Conservation (phyloP, 2,888 invertebrate genomes). For the Zygothrica quintamaculata region DNA sequence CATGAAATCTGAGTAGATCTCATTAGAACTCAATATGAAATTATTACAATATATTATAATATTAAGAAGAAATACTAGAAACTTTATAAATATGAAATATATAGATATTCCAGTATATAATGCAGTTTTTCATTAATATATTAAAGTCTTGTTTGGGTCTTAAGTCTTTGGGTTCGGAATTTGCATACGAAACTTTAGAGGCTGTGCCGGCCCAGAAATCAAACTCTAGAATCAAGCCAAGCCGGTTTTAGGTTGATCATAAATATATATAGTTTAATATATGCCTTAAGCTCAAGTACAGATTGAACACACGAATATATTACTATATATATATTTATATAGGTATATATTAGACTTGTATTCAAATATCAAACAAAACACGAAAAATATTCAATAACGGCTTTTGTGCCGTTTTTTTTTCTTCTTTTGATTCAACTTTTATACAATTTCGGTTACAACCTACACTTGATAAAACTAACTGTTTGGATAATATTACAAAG, state of each 20-base stretch:
- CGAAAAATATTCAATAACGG: slow-evolving; percentile 60
- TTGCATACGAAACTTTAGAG: slow-evolving; percentile 39
- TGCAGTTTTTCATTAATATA: no score
- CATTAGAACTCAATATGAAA: no score
- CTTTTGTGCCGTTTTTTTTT: slow-evolving; percentile 33
- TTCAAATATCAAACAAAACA: slow-evolving; percentile 48
- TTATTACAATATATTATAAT: no score
- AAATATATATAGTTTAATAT: background rate
- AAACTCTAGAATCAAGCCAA: slow-evolving; percentile 59
- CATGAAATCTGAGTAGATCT: no score
- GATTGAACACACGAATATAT: slow-evolving; percentile 23
- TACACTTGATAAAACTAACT: slow-evolving; percentile 63
- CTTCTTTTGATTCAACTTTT: background rate
- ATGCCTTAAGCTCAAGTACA: slow-evolving; percentile 45
- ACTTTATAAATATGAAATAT: no score
- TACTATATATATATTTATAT: background rate
- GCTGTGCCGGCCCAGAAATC: slow-evolving; percentile 27
- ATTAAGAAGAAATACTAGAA: no score
- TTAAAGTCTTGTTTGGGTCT: no score
- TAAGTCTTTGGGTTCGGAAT: slow-evolving; percentile 23
- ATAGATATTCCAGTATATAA: no score
- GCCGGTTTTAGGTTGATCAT: slow-evolving; percentile 53
- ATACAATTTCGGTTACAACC: no score
- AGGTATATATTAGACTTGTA: no score
- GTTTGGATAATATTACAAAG: slow-evolving; percentile 29